phyloP scores from a whole-genome alignment of 2,797 vertebrate species.

The Fistularia commersonii region DNA sequence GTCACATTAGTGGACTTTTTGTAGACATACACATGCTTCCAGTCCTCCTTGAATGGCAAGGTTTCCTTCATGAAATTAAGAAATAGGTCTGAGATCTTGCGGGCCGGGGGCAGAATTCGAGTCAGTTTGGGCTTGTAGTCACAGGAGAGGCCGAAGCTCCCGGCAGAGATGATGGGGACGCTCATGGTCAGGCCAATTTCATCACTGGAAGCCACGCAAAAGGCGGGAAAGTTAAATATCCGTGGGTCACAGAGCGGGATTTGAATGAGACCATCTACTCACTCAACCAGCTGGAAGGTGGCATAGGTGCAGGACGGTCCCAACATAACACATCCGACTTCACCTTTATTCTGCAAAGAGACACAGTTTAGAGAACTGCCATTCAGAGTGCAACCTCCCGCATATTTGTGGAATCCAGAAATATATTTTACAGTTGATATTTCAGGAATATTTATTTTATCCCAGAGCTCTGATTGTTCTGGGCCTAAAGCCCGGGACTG shows the following conservation, averaged over 20 bases:
- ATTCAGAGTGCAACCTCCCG: no score
- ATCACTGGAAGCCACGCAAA: slow-evolving; percentile 61
- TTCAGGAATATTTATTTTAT: no score
- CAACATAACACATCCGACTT: slow-evolving; percentile 84
- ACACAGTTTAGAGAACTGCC: not conserved
- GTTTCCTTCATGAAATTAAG: slow-evolving; percentile 72
- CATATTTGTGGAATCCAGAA: no score
- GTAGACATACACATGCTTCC: slow-evolving; percentile 84
- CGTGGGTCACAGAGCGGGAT: no score
- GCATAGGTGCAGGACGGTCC: slow-evolving; percentile 91
- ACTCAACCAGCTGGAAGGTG: slow-evolving; percentile 93
- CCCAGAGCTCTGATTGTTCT: no score
- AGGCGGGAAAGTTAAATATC: not conserved
- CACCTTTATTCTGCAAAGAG: slow-evolving; percentile 40
- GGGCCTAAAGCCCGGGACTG: no score
- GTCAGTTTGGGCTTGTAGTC: slow-evolving; percentile 86
- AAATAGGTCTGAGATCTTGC: slow-evolving; percentile 84
- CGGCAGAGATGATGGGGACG: slow-evolving; percentile 90
- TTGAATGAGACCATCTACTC: slow-evolving; percentile 65
- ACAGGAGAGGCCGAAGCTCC: slow-evolving; percentile 93
- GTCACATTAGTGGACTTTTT: slow-evolving; percentile 64
- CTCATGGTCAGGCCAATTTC: slow-evolving; percentile 77
- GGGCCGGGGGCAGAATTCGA: slow-evolving; percentile 86
- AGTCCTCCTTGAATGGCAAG: slow-evolving; percentile 52
- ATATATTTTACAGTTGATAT: no score